Conservation (phyloP, 2,113 vertebrate genomes). For the Cyphomyrus discorhynchus region DNA sequence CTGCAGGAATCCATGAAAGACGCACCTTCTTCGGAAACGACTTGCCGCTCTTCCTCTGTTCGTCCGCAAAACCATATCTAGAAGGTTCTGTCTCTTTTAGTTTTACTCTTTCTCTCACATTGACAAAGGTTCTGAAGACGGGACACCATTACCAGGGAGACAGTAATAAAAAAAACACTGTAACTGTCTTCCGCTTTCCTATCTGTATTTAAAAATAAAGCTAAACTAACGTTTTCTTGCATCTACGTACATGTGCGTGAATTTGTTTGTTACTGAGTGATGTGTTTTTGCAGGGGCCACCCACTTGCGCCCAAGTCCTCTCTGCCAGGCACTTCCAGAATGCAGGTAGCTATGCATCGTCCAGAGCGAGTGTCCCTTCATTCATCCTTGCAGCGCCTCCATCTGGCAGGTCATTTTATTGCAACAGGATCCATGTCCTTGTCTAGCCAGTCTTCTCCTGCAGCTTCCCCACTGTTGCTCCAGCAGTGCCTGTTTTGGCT, state of each 20-base stretch:
- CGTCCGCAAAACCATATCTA: slow-evolving; percentile 40
- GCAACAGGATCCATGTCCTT: background rate
- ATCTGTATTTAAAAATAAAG: slow-evolving; percentile 60
- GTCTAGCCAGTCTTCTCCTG: background rate
- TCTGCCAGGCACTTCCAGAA: slow-evolving; percentile 19
- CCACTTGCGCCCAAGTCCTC: slow-evolving; percentile 21
- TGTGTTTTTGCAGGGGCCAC: slow-evolving; percentile 57
- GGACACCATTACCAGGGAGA: slow-evolving; percentile 63
- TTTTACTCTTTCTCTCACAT: slow-evolving; percentile 51
- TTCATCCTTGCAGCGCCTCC: background rate
- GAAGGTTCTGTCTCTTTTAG: slow-evolving; percentile 45
- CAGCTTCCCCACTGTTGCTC: background rate
- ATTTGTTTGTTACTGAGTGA: slow-evolving; percentile 51
- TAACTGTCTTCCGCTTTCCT: background rate
- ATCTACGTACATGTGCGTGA: slow-evolving; percentile 49
- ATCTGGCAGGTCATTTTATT: background rate
- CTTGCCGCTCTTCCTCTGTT: slow-evolving; percentile 28
- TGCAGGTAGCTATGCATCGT: background rate
- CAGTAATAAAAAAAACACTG: slow-evolving; percentile 44
- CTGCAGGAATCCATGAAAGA: slow-evolving; percentile 39
- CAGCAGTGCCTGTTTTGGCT: background rate
- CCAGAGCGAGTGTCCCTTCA: background rate
- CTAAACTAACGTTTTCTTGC: slow-evolving; percentile 59
- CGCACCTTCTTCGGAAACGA: slow-evolving; percentile 30
- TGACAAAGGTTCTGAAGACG: slow-evolving; percentile 51